phyloP scores from a whole-genome alignment of 2,888 invertebrate genomes.

The Epirrhoe tristata region DNA sequence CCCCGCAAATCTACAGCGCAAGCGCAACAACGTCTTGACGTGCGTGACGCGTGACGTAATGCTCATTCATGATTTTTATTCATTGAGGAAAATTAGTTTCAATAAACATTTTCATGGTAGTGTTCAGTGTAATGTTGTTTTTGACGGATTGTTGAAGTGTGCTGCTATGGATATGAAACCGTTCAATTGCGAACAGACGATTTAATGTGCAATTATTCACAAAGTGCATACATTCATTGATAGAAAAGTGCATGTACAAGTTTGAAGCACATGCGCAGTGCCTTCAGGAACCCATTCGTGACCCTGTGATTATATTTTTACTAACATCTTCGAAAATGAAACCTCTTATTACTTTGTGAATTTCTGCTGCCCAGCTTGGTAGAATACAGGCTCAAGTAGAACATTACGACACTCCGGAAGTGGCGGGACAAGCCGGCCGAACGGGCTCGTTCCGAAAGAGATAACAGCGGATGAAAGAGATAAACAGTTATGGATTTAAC shows the following conservation, averaged over 20 bases:
- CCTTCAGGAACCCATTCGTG: slow-evolving; percentile 59
- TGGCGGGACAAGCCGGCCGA: slow-evolving; percentile 83
- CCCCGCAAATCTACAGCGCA: slow-evolving; percentile 55
- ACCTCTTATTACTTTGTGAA: slow-evolving; percentile 58
- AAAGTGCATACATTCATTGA: slow-evolving; percentile 81
- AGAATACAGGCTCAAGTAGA: slow-evolving; percentile 77
- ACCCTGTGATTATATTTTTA: slow-evolving; percentile 52
- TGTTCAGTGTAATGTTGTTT: slow-evolving; percentile 56
- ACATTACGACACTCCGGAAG: slow-evolving; percentile 86
- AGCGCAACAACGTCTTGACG: slow-evolving; percentile 66
- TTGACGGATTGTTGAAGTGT: slow-evolving; percentile 15
- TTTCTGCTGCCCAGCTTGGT: slow-evolving; percentile 58
- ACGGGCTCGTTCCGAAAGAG: slow-evolving; percentile 84
- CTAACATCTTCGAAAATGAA: slow-evolving; percentile 58
- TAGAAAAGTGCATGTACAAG: slow-evolving; percentile 70
- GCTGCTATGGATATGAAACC: slow-evolving; percentile 22
- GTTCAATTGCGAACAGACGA: slow-evolving; percentile 35
- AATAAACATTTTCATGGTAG: slow-evolving; percentile 69
- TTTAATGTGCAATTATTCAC: slow-evolving; percentile 51
- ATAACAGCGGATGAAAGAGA: slow-evolving; percentile 86
- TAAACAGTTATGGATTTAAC: slow-evolving; percentile 93
- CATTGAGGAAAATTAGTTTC: slow-evolving; percentile 73
- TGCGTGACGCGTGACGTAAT: slow-evolving; percentile 76
- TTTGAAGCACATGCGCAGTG: slow-evolving; percentile 78
- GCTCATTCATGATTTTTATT: slow-evolving; percentile 84